Base-by-base conservation (phyloP, 2,888 invertebrate species). In the Heteromurus nitidus region DNA sequence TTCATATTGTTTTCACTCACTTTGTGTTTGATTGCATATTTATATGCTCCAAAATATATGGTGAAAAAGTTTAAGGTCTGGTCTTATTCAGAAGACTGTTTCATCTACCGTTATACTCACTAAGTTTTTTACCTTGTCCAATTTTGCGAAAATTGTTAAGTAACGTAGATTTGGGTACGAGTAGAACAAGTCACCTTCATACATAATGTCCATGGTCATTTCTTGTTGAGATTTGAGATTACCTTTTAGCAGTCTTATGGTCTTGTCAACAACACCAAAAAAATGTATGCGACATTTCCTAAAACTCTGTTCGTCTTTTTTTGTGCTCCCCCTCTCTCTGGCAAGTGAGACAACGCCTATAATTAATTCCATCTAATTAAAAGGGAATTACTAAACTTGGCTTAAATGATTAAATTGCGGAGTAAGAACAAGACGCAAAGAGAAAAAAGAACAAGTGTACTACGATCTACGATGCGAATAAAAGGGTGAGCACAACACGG, bases 331-430 rank as follows among this genome's bases (percentile, higher is more conserved):
- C 5, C n/a, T 50, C 11, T 62, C 30, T 36, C 28, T n/a, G 31
- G 13, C 31, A 31, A 64, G 36, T 7, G 9, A 18, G 68, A 28
- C 68, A 55, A 69, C 69, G 69, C 69, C 69, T 69, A 31, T 69
- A 69, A 69, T 69, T 69, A 69, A 69, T 69, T 69, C 69, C 69
- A 69, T 69, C 69, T 69, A 69, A 69, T 69, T 69, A 69, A 69
- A 69, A 69, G 55, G 69, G 69, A 67, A 67, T 67, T 67, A 67
- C 47, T 67, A 67, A 60, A 60, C 30, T 28, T 60, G 65, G 65
- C 65, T 64, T 64, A 42, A 65, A 42, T 65, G 44, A 60, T 60
- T 20, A 55, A 55, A 55, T 22, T 55, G 55, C 55, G 20, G 20
- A 20, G 31, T 31, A 62, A 22, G 18, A 24, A 26, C 22, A 53